Evolutionary conservation across 2,113 vertebrate genomes (phyloP).

Genomic region (Engraulis encrasicolus): DNA sequence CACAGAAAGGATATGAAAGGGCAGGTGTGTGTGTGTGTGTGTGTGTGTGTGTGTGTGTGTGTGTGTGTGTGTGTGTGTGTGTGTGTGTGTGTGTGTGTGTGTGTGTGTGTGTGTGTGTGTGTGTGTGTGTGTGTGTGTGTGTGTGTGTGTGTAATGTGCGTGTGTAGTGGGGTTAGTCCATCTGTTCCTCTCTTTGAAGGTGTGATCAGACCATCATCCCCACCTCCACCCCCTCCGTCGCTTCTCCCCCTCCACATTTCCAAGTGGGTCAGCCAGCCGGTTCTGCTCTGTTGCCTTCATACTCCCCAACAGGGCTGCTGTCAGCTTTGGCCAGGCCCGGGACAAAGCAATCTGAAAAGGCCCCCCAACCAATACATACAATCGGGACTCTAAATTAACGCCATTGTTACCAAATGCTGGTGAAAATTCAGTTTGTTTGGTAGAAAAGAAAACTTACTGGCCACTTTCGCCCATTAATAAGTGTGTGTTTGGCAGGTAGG

Average conservation of each 20-base stretch:
- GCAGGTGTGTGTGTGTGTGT: not conserved
- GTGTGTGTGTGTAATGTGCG: no score
- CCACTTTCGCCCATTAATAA: no score
- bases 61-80: not conserved
- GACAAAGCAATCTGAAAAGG: no score
- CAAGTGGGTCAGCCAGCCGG: slow-evolving; percentile 14
- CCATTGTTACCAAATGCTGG: no score
- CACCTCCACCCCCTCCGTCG: no score
- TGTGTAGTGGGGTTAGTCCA: no score
- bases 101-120: not conserved
- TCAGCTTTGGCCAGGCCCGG: no score
- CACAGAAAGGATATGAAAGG: not conserved
- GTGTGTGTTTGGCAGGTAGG: no score
- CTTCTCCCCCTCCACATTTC: not conserved
- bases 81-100: not conserved
- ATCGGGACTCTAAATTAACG: no score
- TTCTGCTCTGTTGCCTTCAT: not conserved
- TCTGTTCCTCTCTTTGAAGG: slow-evolving; percentile 3
- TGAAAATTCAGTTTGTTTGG: no score
- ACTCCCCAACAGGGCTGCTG: not conserved
- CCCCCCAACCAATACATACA: no score
- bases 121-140: not conserved
- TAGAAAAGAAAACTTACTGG: no score
- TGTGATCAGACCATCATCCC: slow-evolving; percentile 8
- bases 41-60: not conserved